These are phyloP conservation scores for Ladona fulva DNA, from an alignment of 1,140 invertebrate genomes.

Conservation along the genomic window DNA sequence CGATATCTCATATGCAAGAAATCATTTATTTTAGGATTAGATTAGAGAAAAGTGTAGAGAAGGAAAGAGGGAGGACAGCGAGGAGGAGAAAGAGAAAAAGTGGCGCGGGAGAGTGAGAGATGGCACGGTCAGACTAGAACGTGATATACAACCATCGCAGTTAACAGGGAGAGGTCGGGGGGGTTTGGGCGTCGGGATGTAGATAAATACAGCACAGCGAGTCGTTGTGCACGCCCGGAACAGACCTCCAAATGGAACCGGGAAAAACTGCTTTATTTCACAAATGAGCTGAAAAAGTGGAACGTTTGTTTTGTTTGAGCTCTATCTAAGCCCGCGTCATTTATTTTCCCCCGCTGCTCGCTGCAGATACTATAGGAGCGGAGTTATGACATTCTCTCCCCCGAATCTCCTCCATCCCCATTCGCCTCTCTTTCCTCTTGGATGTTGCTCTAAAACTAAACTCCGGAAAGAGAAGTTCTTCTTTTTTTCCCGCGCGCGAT, in stretches of 20 bases:
- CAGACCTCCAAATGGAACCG: background rate
- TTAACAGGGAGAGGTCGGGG: background rate
- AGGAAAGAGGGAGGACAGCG: background rate
- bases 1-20: no score
- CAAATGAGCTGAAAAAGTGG: background rate
- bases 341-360: background rate
- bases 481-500: no score
- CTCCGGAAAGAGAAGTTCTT: no score
- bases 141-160: background rate
- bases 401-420: background rate
- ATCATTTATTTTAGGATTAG: no score
- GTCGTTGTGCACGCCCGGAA: background rate
- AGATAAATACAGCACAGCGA: background rate
- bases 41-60: background rate
- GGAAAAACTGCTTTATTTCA: background rate
- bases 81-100: background rate
- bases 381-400: background rate
- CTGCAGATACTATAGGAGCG: background rate
- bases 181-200: background rate
- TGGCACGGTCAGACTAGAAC: background rate
- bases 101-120: background rate
- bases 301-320: background rate
- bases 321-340: background rate
- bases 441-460: no score
- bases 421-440: background rate